Evolutionary conservation across 2,113 vertebrate species (phyloP), one percentile per base, ranked within the genome.

Genomic region (Pterocles gutturalis): DNA sequence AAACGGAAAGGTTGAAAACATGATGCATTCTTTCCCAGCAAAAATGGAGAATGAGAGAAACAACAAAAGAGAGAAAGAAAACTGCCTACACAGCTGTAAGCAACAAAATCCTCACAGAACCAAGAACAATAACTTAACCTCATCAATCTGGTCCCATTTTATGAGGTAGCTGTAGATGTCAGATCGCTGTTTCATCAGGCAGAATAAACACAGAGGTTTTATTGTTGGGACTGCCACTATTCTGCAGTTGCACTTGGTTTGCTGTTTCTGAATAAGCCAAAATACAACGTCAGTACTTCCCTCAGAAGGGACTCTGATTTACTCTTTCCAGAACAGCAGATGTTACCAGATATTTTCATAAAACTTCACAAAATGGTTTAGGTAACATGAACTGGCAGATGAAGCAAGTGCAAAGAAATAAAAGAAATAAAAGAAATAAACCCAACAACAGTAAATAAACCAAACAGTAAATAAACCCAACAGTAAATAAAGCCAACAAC

Each of bases 1-100:
- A 94, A 96, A 61, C 53, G 16, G 33, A 75, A 83, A 73, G 62
- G 17, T 65, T 96, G 58, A 66, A 83, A 93, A 96, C 54, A 29
- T 49, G n/a, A 88, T 84, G 9, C 45, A 38, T 88, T 94, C 38
- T 29, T 91, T 93, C 65, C 62, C 38, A 64, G 46, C 7, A 94
- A 87, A 96, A 94, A 46, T n/a, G 6, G 64, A 90, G 70, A 64
- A 69, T 17, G 28, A 79, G 34, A 62, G 34, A 80, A 94, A 77
- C 9, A 17, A 62, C 24, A 64, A 61, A 80, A 81, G 75, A 85
- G 16, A 62, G 45, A 69, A 77, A 81, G 31, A 75, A 87, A 93
- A 65, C 45, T 88, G 75, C 60, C 60, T 67, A 64, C 54, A 28
- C 5, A 78, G 24, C 72, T 87, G 20, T 55, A 84, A 78, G 83